Base-by-base conservation (phyloP, 2,113 vertebrate species). In the Grantiella picta region DNA sequence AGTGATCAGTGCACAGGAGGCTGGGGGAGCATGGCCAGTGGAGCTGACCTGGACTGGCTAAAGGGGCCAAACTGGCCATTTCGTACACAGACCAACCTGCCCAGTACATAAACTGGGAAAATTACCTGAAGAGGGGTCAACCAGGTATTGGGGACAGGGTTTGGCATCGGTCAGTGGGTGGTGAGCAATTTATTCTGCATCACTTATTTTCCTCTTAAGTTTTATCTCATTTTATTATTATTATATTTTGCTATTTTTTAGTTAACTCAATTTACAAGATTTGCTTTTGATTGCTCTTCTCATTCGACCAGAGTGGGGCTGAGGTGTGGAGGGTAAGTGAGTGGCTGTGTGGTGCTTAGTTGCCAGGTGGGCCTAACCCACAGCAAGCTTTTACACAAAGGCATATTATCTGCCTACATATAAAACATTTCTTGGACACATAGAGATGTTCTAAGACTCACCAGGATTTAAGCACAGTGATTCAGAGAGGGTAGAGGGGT, bases 61-160 rank as follows among this genome's bases (percentile, higher is more conserved):
- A 24, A 47, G 56, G n/a, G 16, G 21, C 38, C 38, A 38, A 38
- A 38, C 38, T 38, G 38, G 38, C 38, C 54, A 16, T 21, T 54
- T n/a, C 40, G 15, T 0, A 25, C 20, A 47, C 29, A 70, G 28
- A 21, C 9, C 0, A 0, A 17, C 10, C 10, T 17, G n/a, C 11
- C n/a, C 45, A 68, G 29, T 10, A 40, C 21, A 68, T 12, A 25
- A 60, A 53, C 38, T 35, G 53, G 16, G 25, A 16, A 5, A 54
- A 52, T 60, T 27, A 31, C 17, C 24, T 54, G 47, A 21, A 54
- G 61, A 38, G 11, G 21, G 7, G 9, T 15, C 40, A 75, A 0
- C 5, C 6, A 4, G 24, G 4, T 29, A 23, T 1, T 21, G 15
- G 47, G 54, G 29, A 47, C 4, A 38, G 29, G 21, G 33, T 22